phyloP scores from a whole-genome alignment of 2,888 invertebrate species.

The Cylloceria caligata region DNA sequence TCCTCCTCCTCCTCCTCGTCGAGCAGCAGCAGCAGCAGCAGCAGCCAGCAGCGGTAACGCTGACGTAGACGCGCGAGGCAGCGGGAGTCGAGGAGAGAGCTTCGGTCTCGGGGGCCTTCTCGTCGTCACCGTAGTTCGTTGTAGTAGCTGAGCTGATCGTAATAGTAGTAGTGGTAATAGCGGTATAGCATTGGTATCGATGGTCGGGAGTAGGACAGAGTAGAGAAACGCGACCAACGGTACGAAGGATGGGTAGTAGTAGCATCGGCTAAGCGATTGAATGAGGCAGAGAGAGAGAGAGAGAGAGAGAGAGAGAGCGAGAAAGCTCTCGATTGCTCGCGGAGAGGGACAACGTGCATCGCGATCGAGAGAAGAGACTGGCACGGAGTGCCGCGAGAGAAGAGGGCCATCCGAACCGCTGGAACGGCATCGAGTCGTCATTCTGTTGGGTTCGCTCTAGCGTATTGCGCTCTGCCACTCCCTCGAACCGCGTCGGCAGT shows the following conservation, averaged over 20 bases:
- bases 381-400: constrained; percentile 15
- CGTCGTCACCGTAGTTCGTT: constrained; percentile 54
- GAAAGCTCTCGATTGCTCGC: constrained; percentile 14
- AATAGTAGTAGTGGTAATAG: constrained; percentile 1
- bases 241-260: constrained; percentile 48
- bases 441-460: constrained; percentile 78
- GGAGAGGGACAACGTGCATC: constrained; percentile 59
- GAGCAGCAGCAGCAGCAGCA: constrained; percentile 67
- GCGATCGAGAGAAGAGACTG: constrained; percentile 32
- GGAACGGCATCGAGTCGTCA: constrained; percentile 73
- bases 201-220: constrained; percentile 46
- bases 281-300: constrained; percentile 47
- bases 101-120: constrained; percentile 54
- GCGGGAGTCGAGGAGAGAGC: constrained; percentile 57
- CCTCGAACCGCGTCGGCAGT: constrained; percentile 72
- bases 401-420: constrained; percentile 31
- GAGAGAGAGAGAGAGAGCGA: constrained; percentile 47
- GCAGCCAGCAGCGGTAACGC: constrained; percentile 59
- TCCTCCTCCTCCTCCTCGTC: constrained; percentile 66
- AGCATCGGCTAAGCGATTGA: constrained; percentile 48
- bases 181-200: not conserved
- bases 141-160: constrained; percentile 31
- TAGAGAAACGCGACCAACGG: constrained; percentile 52
- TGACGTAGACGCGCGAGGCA: constrained; percentile 65
- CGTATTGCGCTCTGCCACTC: constrained; percentile 77